Base-by-base conservation (phyloP, 92 coral and sea anemone genomes). In the Parazoanthus darwini region DNA sequence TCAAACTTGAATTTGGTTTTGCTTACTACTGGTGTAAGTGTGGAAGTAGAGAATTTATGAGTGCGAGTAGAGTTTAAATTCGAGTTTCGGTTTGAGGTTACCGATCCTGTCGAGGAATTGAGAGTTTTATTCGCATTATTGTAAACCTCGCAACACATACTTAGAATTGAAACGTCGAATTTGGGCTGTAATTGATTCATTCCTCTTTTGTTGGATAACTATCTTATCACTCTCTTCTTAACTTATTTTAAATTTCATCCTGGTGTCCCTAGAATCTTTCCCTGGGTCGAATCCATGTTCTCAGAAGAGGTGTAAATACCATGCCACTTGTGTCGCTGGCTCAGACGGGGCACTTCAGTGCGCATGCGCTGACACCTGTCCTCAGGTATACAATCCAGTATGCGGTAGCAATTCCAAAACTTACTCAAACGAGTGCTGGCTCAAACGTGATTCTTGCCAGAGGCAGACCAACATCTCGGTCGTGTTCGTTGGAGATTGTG, bases 381-480 rank as follows among this genome's bases (percentile, higher is more conserved):
- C 97, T 36, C 81, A 86, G 33, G 56, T 86, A 23, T 87, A 86
- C 67, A 75, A 86, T 46, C 82, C 91, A 8, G 95, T 94, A 6
- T 94, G 97, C 85, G 97, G 92, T 51, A 86, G 86, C 25, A 91
- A 94, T 72, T 88, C 89, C n/a, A 86, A 83, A 73, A 92, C 94
- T 25, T 94, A 94, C 88, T 90, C 86, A n/a, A 92, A 85, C 71
- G 94, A 93, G 3, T 94, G 97, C 63, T 92, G 92, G 66, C 86
- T 95, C 86, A 89, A 92, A 54, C 91, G 90, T 54, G 93, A 93
- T 54, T 91, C 98, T 18, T 96, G 99, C 80, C 88, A 86, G 14
- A 90, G 71, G 22, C 91, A 91, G 29, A 73, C 73, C 29, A 88
- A 77, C 37, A 84, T 91, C 15, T 85, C 81, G 25, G 88, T 90